phyloP scores from a whole-genome alignment of 2,113 vertebrate genomes.

The Prunella himalayana region DNA sequence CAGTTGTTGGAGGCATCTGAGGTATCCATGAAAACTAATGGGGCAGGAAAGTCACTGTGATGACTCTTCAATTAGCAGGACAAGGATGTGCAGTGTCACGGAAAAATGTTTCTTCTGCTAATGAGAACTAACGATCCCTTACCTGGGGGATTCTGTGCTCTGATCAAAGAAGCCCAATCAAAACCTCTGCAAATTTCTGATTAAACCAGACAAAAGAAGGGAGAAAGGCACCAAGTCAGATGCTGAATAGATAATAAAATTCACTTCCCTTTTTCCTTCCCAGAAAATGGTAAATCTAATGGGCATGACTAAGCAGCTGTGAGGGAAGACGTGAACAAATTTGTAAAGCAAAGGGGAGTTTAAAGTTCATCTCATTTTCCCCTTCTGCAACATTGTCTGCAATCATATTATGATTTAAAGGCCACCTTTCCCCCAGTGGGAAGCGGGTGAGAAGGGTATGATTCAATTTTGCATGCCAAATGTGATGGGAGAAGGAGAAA shows the following conservation, averaged over 20 bases:
- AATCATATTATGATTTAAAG: slow-evolving; percentile 58
- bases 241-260: slow-evolving; percentile 24
- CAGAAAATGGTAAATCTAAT: slow-evolving; percentile 21
- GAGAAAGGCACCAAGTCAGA: neutral
- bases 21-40: neutral
- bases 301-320: slow-evolving; percentile 40
- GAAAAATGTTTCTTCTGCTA: slow-evolving; percentile 38
- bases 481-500: neutral
- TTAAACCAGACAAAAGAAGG: slow-evolving; percentile 6
- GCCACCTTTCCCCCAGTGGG: slow-evolving; percentile 29
- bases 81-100: neutral
- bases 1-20: neutral
- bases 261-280: neutral
- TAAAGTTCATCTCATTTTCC: slow-evolving; percentile 56
- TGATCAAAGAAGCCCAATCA: slow-evolving; percentile 40
- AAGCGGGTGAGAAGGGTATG: neutral
- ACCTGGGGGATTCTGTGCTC: slow-evolving; percentile 28
- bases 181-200: slow-evolving; percentile 29
- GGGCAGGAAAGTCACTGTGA: neutral
- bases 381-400: slow-evolving; percentile 38
- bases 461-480: slow-evolving; percentile 24
- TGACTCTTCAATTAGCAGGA: slow-evolving; percentile 31
- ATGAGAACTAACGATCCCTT: slow-evolving; percentile 24
- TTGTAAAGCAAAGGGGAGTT: slow-evolving; percentile 47
- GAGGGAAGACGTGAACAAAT: slow-evolving; percentile 28